Evolutionary conservation across 2,888 invertebrate genomes (phyloP).

Genomic region (Sarcophaga caerulescens): DNA sequence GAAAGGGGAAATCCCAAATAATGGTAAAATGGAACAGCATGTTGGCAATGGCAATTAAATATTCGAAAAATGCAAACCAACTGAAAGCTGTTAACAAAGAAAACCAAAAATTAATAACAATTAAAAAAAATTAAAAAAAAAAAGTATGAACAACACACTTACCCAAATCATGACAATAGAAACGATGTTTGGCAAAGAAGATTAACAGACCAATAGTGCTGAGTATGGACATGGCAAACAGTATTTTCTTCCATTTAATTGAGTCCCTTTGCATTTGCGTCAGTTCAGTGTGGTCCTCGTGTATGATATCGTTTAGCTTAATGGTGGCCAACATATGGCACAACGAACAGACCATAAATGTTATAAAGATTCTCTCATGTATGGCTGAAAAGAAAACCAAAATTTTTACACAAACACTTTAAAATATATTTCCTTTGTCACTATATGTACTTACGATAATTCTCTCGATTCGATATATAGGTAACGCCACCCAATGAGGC

Average conservation of each 20-base stretch:
- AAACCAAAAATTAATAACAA: constrained; percentile 40
- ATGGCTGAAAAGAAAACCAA: constrained; percentile 85
- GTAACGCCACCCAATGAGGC: constrained; percentile 94
- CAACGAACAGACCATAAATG: constrained; percentile 92
- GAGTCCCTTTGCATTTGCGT: constrained; percentile 82
- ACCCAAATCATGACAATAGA: constrained; percentile 95
- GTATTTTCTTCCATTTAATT: constrained; percentile 86
- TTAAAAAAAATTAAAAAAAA: not conserved
- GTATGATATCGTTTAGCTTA: constrained; percentile 82
- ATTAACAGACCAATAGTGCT: constrained; percentile 91
- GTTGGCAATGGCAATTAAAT: constrained; percentile 94
- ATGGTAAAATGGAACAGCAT: constrained; percentile 96
- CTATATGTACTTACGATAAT: constrained; percentile 93
- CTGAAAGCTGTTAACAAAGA: constrained; percentile 89
- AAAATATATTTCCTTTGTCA: not conserved
- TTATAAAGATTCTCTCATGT: constrained; percentile 95
- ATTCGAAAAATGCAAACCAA: constrained; percentile 96
- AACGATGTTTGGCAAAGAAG: constrained; percentile 94
- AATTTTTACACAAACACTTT: not conserved
- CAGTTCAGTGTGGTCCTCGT: constrained; percentile 73
- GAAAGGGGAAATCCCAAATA: constrained; percentile 92
- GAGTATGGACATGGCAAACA: constrained; percentile 89
- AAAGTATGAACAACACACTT: constrained; percentile 72
- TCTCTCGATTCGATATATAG: constrained; percentile 96
- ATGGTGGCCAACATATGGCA: constrained; percentile 91